Percentiles rank a stretch among this genome's conserved stretches.
These are phyloP conservation scores for Mixornis gularis DNA, from an alignment of 2,113 vertebrate genomes.

Conservation along the genomic window DNA sequence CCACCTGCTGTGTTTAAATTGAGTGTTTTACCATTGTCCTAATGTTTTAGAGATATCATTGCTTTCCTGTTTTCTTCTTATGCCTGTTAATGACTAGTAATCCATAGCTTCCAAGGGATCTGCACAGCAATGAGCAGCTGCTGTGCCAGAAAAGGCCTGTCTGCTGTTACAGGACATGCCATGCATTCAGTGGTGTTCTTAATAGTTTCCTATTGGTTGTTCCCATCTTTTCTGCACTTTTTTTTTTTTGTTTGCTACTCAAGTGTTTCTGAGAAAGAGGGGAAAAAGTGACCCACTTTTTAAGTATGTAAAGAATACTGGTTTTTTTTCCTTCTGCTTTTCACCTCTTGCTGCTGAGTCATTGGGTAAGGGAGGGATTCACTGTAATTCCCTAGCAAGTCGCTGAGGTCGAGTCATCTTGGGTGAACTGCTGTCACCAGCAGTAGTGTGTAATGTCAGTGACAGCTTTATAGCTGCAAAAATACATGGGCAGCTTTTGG, in stretches of 20 bases:
- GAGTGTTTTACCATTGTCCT: slow-evolving; percentile 1
- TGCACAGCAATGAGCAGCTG: background rate
- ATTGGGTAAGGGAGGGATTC: background rate
- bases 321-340: background rate
- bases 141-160: background rate
- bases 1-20: slow-evolving; percentile 44
- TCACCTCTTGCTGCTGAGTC: background rate
- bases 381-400: background rate
- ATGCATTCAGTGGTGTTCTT: background rate
- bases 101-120: background rate
- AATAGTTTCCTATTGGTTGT: background rate
- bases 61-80: background rate
- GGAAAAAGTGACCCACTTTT: background rate
- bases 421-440: background rate
- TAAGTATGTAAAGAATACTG: background rate
- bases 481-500: background rate
- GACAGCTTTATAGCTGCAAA: background rate
- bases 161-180: background rate
- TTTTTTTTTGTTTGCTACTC: background rate
- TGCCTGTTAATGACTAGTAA: background rate
- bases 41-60: background rate
- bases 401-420: background rate
- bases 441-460: background rate
- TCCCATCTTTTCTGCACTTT: background rate
- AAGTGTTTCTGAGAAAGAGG: background rate